These are phyloP conservation scores for Hydroisotoma schaefferi DNA, from an alignment of 2,888 invertebrate species.

Conservation along the genomic window DNA sequence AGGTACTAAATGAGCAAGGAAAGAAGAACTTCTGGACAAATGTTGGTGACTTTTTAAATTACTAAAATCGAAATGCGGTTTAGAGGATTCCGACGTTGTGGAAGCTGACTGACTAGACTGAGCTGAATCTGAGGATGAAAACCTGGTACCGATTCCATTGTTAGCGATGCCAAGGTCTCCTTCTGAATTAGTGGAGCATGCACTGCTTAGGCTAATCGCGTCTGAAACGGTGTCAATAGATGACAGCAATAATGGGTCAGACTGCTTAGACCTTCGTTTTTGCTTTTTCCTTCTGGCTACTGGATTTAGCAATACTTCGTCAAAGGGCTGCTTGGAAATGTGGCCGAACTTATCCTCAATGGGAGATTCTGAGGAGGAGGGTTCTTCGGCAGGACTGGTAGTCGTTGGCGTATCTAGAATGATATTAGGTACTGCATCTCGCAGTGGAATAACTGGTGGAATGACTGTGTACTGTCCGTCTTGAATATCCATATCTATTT, in stretches of 20 bases:
- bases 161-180: slow-evolving; percentile 38
- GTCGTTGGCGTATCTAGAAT: not conserved
- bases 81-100: slow-evolving; percentile 1
- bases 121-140: not conserved
- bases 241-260: slow-evolving; percentile 3
- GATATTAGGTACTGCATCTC: slow-evolving; percentile 16
- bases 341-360: slow-evolving; percentile 51
- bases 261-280: slow-evolving; percentile 49
- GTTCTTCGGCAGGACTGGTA: not conserved
- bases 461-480: slow-evolving; percentile 30
- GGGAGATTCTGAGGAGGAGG: not conserved
- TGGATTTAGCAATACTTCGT: slow-evolving; percentile 65
- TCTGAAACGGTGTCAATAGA: slow-evolving; percentile 47
- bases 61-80: slow-evolving; percentile 10
- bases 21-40: slow-evolving; percentile 2
- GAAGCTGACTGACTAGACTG: slow-evolving; percentile 1
- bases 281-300: slow-evolving; percentile 53
- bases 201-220: slow-evolving; percentile 40
- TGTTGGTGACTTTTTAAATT: not conserved
- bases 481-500: slow-evolving; percentile 35
- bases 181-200: slow-evolving; percentile 41
- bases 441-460: slow-evolving; percentile 25
- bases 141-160: not conserved
- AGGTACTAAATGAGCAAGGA: not conserved
- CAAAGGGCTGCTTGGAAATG: slow-evolving; percentile 69